phyloP scores from a whole-genome alignment of 2,113 vertebrate genomes.

The Eubucco bourcierii region DNA sequence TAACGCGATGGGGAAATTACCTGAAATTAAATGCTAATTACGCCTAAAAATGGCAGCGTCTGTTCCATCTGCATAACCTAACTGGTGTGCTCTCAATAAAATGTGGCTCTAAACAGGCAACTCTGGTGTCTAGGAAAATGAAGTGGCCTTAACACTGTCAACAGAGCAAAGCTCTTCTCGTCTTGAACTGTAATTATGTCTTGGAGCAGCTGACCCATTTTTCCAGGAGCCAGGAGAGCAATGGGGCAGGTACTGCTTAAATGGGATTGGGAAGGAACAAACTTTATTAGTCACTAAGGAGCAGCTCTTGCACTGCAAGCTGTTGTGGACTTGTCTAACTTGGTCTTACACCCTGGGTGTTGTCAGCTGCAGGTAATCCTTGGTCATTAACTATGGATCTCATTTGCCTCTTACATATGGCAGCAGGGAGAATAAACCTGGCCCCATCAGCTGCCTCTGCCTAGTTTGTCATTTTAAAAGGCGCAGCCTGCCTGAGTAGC shows the following conservation, averaged over 20 bases:
- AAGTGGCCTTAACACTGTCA: background rate
- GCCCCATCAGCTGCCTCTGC: background rate
- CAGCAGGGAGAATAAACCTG: background rate
- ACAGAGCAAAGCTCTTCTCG: background rate
- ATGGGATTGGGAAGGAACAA: background rate
- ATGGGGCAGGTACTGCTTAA: background rate
- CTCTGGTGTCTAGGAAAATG: conserved; percentile 1
- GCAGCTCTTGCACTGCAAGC: background rate
- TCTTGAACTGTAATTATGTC: background rate
- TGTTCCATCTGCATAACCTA: conserved; percentile 25
- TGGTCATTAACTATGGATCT: conserved; percentile 2
- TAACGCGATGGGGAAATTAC: conserved; percentile 8
- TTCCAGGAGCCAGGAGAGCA: background rate
- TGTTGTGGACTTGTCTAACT: background rate
- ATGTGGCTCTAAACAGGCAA: background rate
- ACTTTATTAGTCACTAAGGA: background rate
- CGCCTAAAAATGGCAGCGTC: conserved; percentile 24
- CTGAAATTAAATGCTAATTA: conserved; percentile 54
- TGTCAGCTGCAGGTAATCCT: background rate
- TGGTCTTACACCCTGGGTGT: background rate
- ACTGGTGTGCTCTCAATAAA: conserved; percentile 25
- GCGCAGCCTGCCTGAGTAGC: background rate
- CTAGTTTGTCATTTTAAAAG: background rate
- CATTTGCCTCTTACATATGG: rapidly evolving
- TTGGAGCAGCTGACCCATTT: background rate